Evolutionary conservation across 2,797 vertebrate species (phyloP).

Genomic region (Naso thynnoides): DNA sequence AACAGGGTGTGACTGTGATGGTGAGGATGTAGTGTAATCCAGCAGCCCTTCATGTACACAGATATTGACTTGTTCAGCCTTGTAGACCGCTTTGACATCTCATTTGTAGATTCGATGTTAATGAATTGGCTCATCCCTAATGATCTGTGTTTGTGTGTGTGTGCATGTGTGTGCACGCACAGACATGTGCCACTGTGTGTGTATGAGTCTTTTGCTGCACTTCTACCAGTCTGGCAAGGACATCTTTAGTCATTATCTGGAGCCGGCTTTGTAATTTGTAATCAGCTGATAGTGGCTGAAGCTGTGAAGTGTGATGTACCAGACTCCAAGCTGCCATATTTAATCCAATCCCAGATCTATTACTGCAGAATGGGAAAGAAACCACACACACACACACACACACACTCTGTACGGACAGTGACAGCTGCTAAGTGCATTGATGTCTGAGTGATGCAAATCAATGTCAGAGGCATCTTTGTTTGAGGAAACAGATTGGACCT

Average conservation of each 20-base stretch:
- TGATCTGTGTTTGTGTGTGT: slow-evolving; percentile 27
- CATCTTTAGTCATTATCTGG: slow-evolving; percentile 76
- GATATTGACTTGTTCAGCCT: slow-evolving; percentile 33
- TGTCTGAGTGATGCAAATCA: slow-evolving; percentile 65
- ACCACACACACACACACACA: slow-evolving; percentile 17
- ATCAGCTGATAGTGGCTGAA: slow-evolving; percentile 78
- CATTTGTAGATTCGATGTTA: slow-evolving; percentile 57
- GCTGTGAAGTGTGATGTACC: slow-evolving; percentile 81
- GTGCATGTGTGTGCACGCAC: slow-evolving; percentile 12
- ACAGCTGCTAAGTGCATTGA: slow-evolving; percentile 72
- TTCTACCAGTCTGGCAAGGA: slow-evolving; percentile 67
- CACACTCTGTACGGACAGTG: slow-evolving; percentile 34
- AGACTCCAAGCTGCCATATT: slow-evolving; percentile 81
- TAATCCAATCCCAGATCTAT: slow-evolving; percentile 83
- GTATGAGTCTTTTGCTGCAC: slow-evolving; percentile 37
- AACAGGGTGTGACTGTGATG: background rate
- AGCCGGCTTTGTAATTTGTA: slow-evolving; percentile 79
- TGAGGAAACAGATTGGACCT: slow-evolving; percentile 39
- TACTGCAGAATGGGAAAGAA: slow-evolving; percentile 57
- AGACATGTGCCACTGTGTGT: slow-evolving; percentile 26
- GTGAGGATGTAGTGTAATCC: slow-evolving; percentile 9
- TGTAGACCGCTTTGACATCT: slow-evolving; percentile 50
- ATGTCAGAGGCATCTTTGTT: slow-evolving; percentile 56
- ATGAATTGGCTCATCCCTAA: slow-evolving; percentile 58
- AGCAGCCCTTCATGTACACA: slow-evolving; percentile 13